Evolutionary conservation across 2,888 invertebrate species (phyloP).

Genomic region (Eustalomyia histrio): DNA sequence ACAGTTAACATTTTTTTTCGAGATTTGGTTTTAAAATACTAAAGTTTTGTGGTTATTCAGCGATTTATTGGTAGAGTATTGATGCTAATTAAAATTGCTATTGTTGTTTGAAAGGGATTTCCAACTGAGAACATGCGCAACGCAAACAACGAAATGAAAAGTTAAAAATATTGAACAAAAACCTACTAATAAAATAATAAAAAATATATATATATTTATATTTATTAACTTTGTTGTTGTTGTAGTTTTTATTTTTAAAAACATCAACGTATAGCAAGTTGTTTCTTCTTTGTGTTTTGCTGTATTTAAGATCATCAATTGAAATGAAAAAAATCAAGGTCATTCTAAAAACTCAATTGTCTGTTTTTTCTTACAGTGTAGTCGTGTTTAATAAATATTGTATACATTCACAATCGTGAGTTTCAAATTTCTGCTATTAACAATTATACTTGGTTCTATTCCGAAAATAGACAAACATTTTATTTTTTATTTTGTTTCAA

Average conservation of each 20-base stretch:
- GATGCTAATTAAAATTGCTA: conserved; percentile 48
- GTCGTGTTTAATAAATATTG: neutral
- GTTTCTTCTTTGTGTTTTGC: conserved; percentile 2
- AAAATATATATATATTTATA: conserved; percentile 16
- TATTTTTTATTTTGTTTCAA: conserved; percentile 9
- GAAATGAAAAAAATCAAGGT: conserved; percentile 33
- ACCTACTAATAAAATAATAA: conserved; percentile 10
- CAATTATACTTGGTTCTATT: conserved; percentile 19
- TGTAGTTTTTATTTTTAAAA: neutral
- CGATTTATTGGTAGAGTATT: conserved; percentile 24
- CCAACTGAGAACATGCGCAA: conserved; percentile 17
- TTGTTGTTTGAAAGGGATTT: conserved; percentile 27
- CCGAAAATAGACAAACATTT: neutral
- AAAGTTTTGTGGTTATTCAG: conserved; percentile 36
- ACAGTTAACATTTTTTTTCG: neutral
- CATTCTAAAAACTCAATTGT: neutral
- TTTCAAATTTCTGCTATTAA: conserved; percentile 21
- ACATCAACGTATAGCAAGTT: conserved; percentile 26
- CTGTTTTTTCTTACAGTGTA: neutral
- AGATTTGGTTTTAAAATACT: neutral
- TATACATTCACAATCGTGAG: conserved; percentile 42
- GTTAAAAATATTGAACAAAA: neutral
- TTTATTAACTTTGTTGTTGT: neutral
- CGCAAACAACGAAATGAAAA: neutral
- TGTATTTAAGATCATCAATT: conserved; percentile 40